phyloP scores from a whole-genome alignment of 1,140 invertebrate genomes.

The Leptonema lineaticorne region DNA sequence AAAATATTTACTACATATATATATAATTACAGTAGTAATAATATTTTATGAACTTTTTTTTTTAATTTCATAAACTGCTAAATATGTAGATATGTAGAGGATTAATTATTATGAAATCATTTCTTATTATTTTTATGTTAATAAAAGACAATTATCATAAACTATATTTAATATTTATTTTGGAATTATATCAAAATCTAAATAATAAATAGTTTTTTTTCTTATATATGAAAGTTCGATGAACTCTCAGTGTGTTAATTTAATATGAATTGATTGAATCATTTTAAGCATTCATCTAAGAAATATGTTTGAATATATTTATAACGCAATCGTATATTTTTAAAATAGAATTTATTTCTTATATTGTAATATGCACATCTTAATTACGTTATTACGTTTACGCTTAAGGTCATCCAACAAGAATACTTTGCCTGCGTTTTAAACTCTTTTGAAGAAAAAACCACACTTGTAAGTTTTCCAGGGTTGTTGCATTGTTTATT shows the following conservation, averaged over 20 bases:
- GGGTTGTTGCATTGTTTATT: neutral
- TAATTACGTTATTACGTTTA: no score
- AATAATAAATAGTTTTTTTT: no score
- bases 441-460: constrained; percentile 3
- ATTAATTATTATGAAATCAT: no score
- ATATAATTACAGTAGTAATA: neutral
- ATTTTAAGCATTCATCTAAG: neutral
- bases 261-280: neutral
- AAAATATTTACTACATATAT: neutral
- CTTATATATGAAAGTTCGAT: no score
- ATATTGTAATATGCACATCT: no score
- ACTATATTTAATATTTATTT: no score
- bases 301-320: neutral
- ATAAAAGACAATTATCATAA: no score
- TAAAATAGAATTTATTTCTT: no score
- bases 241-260: neutral
- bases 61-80: no score
- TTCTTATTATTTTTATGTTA: no score
- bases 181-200: no score
- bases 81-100: no score
- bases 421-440: neutral
- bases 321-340: neutral
- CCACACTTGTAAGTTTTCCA: constrained; percentile 15
- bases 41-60: neutral
- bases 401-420: neutral